phyloP scores from a whole-genome alignment of 2,888 invertebrate species.

The Achlya flavicornis region DNA sequence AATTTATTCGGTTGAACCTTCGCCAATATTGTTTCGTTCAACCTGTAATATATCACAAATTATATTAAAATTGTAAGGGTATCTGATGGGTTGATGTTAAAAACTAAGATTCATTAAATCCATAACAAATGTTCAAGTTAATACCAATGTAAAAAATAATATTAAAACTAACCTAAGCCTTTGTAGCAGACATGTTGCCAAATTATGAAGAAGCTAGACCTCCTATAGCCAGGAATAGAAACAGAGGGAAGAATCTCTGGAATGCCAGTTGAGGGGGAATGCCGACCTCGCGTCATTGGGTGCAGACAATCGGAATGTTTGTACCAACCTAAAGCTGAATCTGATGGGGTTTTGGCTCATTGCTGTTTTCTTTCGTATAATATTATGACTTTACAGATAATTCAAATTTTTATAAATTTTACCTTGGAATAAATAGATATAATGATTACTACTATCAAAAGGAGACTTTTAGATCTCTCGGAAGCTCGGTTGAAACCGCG shows the following conservation, averaged over 20 bases:
- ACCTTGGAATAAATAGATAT: too few relatives aligned
- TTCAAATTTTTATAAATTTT: not conserved
- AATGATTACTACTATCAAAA: too few relatives aligned
- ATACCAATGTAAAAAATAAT: too few relatives aligned
- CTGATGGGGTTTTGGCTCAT: conserved; percentile 16
- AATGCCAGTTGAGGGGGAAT: conserved; percentile 42
- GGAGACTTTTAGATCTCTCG: too few relatives aligned
- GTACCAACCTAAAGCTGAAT: conserved; percentile 19
- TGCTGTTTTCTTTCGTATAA: conserved; percentile 15
- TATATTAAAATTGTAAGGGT: not conserved
- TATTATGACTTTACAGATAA: not conserved
- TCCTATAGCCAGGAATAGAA: not conserved
- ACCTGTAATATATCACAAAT: conserved; percentile 40
- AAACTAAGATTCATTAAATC: not conserved
- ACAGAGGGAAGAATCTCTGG: conserved; percentile 17
- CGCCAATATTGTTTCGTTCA: conserved; percentile 44
- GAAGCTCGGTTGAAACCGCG: too few relatives aligned
- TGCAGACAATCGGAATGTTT: conserved; percentile 49
- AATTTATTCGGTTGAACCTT: conserved; percentile 59
- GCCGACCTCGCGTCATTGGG: conserved; percentile 42
- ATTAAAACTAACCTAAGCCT: too few relatives aligned
- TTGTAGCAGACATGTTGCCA: not conserved
- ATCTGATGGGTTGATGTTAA: not conserved
- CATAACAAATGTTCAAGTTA: not conserved
- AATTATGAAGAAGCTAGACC: not conserved